A percentile compares a stretch with the other conserved stretches of the same genome.
Conservation (phyloP, 2,888 invertebrate genomes). For the Rhamphomyia laevipes region DNA sequence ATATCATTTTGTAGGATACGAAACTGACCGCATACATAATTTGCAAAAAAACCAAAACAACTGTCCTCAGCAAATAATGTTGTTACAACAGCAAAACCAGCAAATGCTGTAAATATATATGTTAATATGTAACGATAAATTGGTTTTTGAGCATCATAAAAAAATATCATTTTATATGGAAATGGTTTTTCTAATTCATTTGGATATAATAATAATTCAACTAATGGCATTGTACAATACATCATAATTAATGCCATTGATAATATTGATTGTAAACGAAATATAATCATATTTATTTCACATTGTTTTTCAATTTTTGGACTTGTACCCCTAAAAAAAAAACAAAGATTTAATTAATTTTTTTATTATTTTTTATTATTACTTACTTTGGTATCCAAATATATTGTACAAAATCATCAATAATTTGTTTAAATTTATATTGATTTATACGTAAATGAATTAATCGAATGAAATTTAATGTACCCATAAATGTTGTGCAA, state of each 20-base stretch:
- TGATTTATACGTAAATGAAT: conserved; percentile 31
- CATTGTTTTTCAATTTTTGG: conserved; percentile 23
- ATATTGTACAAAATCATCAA: conserved; percentile 25
- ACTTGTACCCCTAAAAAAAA: conserved; percentile 19
- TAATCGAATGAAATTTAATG: conserved; percentile 30
- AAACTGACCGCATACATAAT: conserved; percentile 33
- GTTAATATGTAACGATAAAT: conserved; percentile 26
- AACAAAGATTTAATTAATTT: background rate
- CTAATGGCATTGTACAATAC: conserved; percentile 31
- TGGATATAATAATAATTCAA: conserved; percentile 22
- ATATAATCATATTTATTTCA: conserved; percentile 24
- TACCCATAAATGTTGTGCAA: conserved; percentile 36
- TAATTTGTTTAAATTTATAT: conserved; percentile 21
- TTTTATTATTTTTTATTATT: background rate
- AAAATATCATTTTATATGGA: conserved; percentile 36
- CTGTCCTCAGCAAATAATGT: conserved; percentile 36
- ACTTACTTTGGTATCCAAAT: conserved; percentile 34
- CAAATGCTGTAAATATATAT: conserved; percentile 31
- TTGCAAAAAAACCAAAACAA: conserved; percentile 33
- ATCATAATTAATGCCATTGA: conserved; percentile 29
- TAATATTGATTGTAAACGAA: conserved; percentile 28
- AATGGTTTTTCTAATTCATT: conserved; percentile 26
- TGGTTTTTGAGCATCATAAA: conserved; percentile 27
- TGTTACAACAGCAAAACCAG: conserved; percentile 34
- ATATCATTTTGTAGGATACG: conserved; percentile 28